Evolutionary conservation across 2,888 invertebrate genomes (phyloP).

Genomic region (Exocentrus adspersus): DNA sequence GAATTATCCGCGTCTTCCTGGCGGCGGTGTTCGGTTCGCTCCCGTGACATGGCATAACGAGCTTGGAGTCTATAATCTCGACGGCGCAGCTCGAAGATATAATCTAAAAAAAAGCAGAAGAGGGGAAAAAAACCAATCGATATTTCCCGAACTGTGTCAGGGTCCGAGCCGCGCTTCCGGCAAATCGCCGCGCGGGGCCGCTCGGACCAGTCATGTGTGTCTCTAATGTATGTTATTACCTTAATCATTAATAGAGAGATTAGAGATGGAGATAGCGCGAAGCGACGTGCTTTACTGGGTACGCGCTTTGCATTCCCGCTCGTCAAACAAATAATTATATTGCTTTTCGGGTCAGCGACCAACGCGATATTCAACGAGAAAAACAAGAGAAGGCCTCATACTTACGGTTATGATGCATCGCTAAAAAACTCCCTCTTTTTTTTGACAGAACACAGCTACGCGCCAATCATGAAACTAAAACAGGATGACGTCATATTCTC

Average conservation of each 20-base stretch:
- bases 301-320: neutral
- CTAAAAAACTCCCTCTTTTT: no score
- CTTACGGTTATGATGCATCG: no score
- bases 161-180: slow-evolving; percentile 5
- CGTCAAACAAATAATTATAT: neutral
- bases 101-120: no score
- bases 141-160: slow-evolving; percentile 29
- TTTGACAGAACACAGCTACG: no score
- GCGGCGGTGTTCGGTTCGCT: no score
- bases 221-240: neutral
- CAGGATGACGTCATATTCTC: no score
- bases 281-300: neutral
- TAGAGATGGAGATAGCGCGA: neutral
- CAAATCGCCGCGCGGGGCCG: slow-evolving; percentile 1
- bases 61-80: no score
- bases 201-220: slow-evolving; percentile 1
- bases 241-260: slow-evolving; percentile 8
- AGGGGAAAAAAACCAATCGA: slow-evolving; percentile 12
- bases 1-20: neutral
- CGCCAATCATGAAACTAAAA: no score
- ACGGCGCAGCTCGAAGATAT: no score
- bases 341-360: neutral
- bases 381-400: no score
- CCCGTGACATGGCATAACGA: no score
- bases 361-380: no score